Base-by-base conservation (phyloP, 30 jellyfish, hydroid and myxozoan genomes). In the Chironex yamaguchii region DNA sequence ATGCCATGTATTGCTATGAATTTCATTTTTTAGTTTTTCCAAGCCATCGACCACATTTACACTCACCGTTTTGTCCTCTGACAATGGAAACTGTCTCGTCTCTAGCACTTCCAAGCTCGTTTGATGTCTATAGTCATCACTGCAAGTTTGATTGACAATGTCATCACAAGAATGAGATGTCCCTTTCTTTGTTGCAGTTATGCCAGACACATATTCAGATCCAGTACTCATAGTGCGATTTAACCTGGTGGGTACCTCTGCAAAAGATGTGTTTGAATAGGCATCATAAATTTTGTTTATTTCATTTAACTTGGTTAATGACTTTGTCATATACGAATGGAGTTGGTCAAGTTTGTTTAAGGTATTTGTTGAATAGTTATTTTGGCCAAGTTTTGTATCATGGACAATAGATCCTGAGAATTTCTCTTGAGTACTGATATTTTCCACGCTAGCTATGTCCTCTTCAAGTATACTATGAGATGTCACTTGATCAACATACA, bases 301-400 rank as follows among this genome's bases (percentile, higher is more conserved):
- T 42, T 42, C 58, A 42, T 42, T 82, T 21, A 82, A 87, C 31
- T 82, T 82, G 0, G 92, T 67, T 27, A 82, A 34, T 14, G 92
- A 82, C 12, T 90, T 70, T 1, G 92, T 66, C 92, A 82, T 82
- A 30, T 34, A 67, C 29, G 24, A 62, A 13, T 67, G 29, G 27
- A 82, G 63, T 24, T 24, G 4, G 42, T 79, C 90, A 1, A 82
- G 84, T n/a, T 82, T 82, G 6, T 29, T 42, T 6, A 80, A 29
- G 42, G 88, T 17, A 42, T 17, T 17, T 42, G n/a, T n/a, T n/a
- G n/a, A n/a, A n/a, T n/a, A n/a, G n/a, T n/a, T n/a, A n/a, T n/a
- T n/a, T n/a, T n/a, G n/a, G n/a, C n/a, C n/a, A n/a, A n/a, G n/a
- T n/a, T n/a, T n/a, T n/a, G n/a, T n/a, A n/a, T n/a, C n/a, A n/a